A percentile compares a stretch with the other conserved stretches of the same genome.
Conservation (phyloP, 2,888 invertebrate genomes). For the Tribolium freemani region DNA sequence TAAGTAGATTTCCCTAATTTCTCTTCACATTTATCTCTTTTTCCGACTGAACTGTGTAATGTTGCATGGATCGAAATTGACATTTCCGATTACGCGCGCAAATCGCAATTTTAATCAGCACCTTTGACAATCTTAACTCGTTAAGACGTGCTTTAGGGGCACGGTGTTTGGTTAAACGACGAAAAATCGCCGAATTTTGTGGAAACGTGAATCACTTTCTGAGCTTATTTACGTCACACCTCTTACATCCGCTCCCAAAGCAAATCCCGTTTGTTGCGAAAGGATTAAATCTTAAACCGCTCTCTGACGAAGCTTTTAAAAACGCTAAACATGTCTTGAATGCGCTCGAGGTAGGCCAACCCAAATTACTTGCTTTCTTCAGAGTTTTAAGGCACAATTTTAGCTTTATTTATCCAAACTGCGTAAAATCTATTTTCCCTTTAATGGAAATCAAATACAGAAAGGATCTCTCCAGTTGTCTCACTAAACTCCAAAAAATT, state of each 20-base stretch:
- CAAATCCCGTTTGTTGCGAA: conserved; percentile 46
- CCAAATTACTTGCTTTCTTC: not conserved
- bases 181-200: conserved; percentile 16
- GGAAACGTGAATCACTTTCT: conserved; percentile 39
- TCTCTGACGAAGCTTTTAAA: conserved; percentile 25
- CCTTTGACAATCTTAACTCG: conserved; percentile 24
- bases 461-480: not conserved
- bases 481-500: not conserved
- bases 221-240: conserved; percentile 46
- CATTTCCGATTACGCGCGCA: conserved; percentile 13
- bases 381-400: not conserved
- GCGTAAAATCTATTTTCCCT: not conserved
- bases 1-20: conserved; percentile 41
- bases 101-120: conserved; percentile 29
- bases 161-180: conserved; percentile 6
- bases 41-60: conserved; percentile 20
- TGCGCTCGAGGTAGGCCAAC: conserved; percentile 1
- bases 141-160: conserved; percentile 5
- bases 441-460: not conserved
- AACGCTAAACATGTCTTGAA: conserved; percentile 33
- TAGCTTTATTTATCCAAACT: not conserved
- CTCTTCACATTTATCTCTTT: conserved; percentile 37
- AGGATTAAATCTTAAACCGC: conserved; percentile 44
- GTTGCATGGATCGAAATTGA: conserved; percentile 21
- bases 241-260: conserved; percentile 42